These are phyloP conservation scores for Saguinus oedipus DNA, from an alignment of 2,797 vertebrate genomes.

Conservation along the genomic window DNA sequence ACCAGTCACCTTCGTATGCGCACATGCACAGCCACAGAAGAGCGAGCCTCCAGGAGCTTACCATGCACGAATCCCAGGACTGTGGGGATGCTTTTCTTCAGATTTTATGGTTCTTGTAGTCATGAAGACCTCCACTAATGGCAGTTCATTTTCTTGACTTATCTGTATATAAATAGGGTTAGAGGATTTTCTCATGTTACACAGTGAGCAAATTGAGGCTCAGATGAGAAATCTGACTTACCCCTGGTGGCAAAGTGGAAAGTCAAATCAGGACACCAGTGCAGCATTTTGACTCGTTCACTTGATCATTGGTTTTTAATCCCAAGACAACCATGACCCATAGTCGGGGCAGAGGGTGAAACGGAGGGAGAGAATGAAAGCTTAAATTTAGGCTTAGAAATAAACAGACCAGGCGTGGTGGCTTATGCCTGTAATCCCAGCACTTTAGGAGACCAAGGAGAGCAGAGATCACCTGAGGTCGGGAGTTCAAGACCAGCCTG, in stretches of 20 bases:
- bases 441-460: too few species aligned
- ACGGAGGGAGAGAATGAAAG: not conserved
- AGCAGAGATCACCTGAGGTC: too few species aligned
- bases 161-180: not conserved
- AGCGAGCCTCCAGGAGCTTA: accelerated
- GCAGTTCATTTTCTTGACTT: not conserved
- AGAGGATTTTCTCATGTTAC: not conserved
- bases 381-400: not conserved
- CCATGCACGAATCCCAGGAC: not conserved
- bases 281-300: too few species aligned
- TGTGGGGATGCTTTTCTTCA: not conserved
- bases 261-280: not conserved
- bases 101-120: too few species aligned
- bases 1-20: too few species aligned
- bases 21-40: not conserved
- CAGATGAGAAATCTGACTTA: not conserved
- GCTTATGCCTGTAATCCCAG: too few species aligned
- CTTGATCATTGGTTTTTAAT: not conserved
- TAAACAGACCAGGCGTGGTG: not conserved
- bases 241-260: not conserved
- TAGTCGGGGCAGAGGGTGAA: not conserved
- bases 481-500: too few species aligned
- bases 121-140: not conserved
- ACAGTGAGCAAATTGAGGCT: not conserved
- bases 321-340: not conserved